Evolutionary conservation across 2,888 invertebrate species (phyloP).

Genomic region (Chymomyza fuscimana): DNA sequence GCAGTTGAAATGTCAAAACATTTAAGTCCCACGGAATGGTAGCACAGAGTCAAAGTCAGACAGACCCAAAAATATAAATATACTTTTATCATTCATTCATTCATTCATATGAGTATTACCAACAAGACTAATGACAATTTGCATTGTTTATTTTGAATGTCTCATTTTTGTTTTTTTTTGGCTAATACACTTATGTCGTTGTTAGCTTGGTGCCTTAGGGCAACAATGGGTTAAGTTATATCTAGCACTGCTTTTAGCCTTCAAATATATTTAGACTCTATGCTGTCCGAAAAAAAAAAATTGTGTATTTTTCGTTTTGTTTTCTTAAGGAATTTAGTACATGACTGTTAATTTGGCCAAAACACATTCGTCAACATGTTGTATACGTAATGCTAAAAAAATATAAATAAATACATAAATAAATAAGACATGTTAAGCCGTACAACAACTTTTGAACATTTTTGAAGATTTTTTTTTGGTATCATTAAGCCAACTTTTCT

Average conservation of each 20-base stretch:
- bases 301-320: conserved; percentile 22
- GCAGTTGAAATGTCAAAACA: conserved; percentile 42
- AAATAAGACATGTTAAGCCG: neutral
- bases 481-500: too few species aligned
- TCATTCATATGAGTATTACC: neutral
- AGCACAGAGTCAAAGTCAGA: neutral
- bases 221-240: conserved; percentile 55
- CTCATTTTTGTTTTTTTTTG: conserved; percentile 20
- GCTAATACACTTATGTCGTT: conserved; percentile 27
- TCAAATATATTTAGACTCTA: neutral
- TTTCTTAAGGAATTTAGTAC: conserved; percentile 60
- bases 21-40: conserved; percentile 30
- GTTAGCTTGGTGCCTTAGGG: conserved; percentile 26
- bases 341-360: conserved; percentile 55
- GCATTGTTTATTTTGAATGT: conserved; percentile 8
- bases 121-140: conserved; percentile 7
- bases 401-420: neutral
- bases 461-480: neutral
- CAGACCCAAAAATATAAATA: neutral
- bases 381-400: conserved; percentile 12
- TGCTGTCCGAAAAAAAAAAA: neutral
- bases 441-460: neutral
- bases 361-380: conserved; percentile 13
- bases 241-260: conserved; percentile 20
- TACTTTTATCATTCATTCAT: neutral